These are phyloP conservation scores for Tetramorium bicarinatum DNA, from an alignment of 2,888 invertebrate species.

Conservation along the genomic window DNA sequence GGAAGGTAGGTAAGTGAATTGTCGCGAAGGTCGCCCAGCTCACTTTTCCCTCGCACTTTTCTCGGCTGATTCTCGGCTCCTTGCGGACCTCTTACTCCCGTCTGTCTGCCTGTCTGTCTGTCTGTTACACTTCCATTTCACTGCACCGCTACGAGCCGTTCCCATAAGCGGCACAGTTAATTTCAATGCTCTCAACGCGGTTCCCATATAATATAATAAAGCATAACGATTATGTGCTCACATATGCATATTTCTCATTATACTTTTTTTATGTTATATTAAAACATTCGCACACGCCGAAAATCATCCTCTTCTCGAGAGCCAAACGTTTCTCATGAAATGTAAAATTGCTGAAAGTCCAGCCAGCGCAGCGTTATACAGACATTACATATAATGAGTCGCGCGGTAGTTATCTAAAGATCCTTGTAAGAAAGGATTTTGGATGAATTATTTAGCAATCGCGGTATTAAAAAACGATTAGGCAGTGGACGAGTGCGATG, in stretches of 20 bases:
- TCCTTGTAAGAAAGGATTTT: neutral
- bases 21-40: conserved; percentile 82
- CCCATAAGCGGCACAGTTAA: conserved; percentile 22
- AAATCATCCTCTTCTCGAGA: neutral
- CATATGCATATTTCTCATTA: conserved; percentile 13
- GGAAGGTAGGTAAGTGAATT: conserved; percentile 74
- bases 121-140: conserved; percentile 66
- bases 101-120: conserved; percentile 64
- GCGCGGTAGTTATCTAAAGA: neutral
- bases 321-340: neutral
- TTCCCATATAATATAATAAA: conserved; percentile 27
- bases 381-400: neutral
- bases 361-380: neutral
- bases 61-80: conserved; percentile 74
- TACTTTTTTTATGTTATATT: neutral
- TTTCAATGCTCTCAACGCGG: neutral
- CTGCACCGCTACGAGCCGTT: conserved; percentile 16
- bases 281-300: conserved; percentile 1
- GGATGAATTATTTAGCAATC: neutral
- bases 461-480: conserved; percentile 14
- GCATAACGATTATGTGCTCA: conserved; percentile 13
- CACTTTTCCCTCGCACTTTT: conserved; percentile 80
- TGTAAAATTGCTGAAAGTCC: neutral
- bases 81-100: conserved; percentile 66
- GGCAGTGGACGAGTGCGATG: neutral